Evolutionary conservation across 2,888 invertebrate genomes (phyloP).

Genomic region (Apotomis capreana): DNA sequence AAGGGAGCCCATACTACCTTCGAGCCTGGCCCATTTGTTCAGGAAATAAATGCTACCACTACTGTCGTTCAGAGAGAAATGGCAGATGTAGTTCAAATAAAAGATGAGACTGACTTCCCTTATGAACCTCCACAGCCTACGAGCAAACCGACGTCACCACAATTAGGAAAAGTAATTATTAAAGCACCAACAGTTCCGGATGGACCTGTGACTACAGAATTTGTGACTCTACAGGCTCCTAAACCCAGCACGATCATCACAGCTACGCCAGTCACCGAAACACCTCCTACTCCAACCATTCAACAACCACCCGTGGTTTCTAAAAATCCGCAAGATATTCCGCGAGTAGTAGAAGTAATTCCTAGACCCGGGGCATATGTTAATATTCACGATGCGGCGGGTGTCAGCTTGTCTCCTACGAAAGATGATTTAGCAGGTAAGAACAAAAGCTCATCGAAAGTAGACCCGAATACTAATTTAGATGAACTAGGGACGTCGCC

Average conservation of each 20-base stretch:
- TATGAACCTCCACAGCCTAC: slow-evolving; percentile 69
- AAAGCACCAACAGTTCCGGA: slow-evolving; percentile 79
- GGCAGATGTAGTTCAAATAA: slow-evolving; percentile 69
- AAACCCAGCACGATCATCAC: slow-evolving; percentile 85
- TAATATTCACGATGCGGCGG: slow-evolving; percentile 87
- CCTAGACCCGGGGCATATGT: slow-evolving; percentile 86
- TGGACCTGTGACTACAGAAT: slow-evolving; percentile 80
- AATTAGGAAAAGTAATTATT: slow-evolving; percentile 86
- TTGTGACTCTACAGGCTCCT: slow-evolving; percentile 82
- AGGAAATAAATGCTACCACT: slow-evolving; percentile 81
- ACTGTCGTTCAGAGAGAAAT: slow-evolving; percentile 71
- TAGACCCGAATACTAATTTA: slow-evolving; percentile 54
- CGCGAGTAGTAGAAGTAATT: slow-evolving; percentile 75
- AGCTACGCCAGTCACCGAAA: slow-evolving; percentile 76
- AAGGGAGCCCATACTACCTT: slow-evolving; percentile 93
- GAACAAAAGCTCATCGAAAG: slow-evolving; percentile 67
- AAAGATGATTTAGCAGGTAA: slow-evolving; percentile 89
- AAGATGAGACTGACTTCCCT: slow-evolving; percentile 77
- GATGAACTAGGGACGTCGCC: slow-evolving; percentile 57
- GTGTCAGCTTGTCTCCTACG: slow-evolving; percentile 83
- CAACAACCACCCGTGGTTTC: slow-evolving; percentile 55
- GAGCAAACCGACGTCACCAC: slow-evolving; percentile 84
- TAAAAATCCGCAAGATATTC: slow-evolving; percentile 68
- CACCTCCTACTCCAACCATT: slow-evolving; percentile 52
- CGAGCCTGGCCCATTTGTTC: slow-evolving; percentile 93